Evolutionary conservation across 2,888 invertebrate genomes (phyloP), one percentile per base, ranked within the genome.

Genomic region (Unio delphinus): DNA sequence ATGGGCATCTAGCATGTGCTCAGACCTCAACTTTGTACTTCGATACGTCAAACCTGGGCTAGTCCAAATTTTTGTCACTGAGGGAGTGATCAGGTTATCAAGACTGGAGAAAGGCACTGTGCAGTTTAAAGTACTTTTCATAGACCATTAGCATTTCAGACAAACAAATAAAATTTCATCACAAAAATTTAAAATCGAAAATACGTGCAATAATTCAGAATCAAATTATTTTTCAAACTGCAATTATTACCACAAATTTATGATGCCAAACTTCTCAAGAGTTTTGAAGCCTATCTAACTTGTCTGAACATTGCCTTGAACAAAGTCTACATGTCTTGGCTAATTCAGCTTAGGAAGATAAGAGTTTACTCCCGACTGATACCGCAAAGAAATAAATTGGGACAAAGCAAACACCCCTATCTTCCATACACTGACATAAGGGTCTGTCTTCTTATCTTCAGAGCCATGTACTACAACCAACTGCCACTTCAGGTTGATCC

Each of bases 371-470:
- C 45, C 18, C 55, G 65, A 65, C 60, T 60, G 60, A 68, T 73
- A 79, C 73, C 74, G 69, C 74, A 74, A 71, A 77, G 79, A 75
- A 74, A 79, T 73, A 75, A 74, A 75, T 67, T 75, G 66, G 73
- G 67, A 55, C 69, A 69, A 66, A 68, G 70, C 67, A 72, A 78
- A 76, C 71, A 72, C 34, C 55, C 34, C 26, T 45, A 45, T 45
- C 45, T 45, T 45, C 45, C 55, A 18, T 55, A 28, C 55, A 18
- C 45, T 63, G 63, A 63, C 63, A 45, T 55, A 63, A 55, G 63
- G 63, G 45, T 45, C 45, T 45, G 45, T 45, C 45, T 45, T 11
- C 45, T 45, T 45, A 45, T 45, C 45, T 45, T 45, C 45, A 45
- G 15, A 45, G 45, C 45, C 45, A 45, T 45, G 45, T 45, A 45